Evolutionary conservation across 2,888 invertebrate genomes (phyloP).

Genomic region (Synanthedon tipuliformis): DNA sequence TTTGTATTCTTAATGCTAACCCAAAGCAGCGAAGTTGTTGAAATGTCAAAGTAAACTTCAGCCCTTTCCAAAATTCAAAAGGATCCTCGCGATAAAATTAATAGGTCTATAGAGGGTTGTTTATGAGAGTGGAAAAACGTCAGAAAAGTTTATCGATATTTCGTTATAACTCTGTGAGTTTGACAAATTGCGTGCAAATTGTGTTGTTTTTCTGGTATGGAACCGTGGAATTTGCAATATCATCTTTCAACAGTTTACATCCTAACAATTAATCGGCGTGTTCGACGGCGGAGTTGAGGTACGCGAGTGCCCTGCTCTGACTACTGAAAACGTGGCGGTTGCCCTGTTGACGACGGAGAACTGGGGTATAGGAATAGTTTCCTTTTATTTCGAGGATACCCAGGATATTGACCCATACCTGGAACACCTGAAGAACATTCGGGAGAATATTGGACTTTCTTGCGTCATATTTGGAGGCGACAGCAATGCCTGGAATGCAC

Average conservation of each 20-base stretch:
- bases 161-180: conserved; percentile 5
- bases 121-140: conserved; percentile 10
- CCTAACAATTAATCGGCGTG: no score
- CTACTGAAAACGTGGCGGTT: no score
- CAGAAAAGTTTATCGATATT: conserved; percentile 11
- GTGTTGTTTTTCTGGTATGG: not conserved
- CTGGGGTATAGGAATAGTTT: no score
- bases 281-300: no score
- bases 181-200: conserved; percentile 12
- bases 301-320: no score
- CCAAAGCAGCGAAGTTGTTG: not conserved
- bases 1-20: not conserved
- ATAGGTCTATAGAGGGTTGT: conserved; percentile 7
- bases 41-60: not conserved
- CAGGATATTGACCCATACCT: no score
- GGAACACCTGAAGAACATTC: no score
- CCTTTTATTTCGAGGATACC: no score
- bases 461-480: no score
- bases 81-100: conserved; percentile 6
- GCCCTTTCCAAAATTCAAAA: conserved; percentile 7
- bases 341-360: no score
- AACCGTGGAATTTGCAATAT: not conserved
- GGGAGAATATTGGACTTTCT: no score
- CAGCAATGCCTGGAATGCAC: no score
- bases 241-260: not conserved